These are phyloP conservation scores for Drosophila rhopaloa DNA, from an alignment of 1,140 invertebrate species.

Conservation along the genomic window DNA sequence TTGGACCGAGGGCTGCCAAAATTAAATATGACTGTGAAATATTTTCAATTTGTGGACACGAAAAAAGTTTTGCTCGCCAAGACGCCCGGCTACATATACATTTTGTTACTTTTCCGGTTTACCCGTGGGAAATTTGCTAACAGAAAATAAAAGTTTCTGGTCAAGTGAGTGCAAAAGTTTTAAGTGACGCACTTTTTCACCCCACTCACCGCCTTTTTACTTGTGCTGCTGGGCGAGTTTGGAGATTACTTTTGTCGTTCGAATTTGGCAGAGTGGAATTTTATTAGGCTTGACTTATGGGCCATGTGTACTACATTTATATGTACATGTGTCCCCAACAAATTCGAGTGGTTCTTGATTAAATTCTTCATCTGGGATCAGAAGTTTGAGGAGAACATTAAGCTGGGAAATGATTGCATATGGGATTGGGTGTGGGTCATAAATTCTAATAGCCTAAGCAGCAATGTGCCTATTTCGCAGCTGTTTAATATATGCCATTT, in stretches of 20 bases:
- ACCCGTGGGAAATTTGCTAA: slow-evolving; percentile 82
- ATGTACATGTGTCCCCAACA: slow-evolving; percentile 31
- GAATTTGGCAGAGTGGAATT: slow-evolving; percentile 54
- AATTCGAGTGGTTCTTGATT: slow-evolving; percentile 41
- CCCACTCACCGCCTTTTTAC: slow-evolving; percentile 3
- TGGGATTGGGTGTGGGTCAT: background rate
- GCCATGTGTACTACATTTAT: slow-evolving; percentile 44
- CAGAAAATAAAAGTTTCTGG: slow-evolving; percentile 83
- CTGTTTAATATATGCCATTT: no score
- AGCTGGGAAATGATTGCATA: slow-evolving; percentile 10
- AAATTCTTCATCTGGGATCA: slow-evolving; percentile 33
- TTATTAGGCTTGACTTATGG: slow-evolving; percentile 61
- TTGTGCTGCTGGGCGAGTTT: slow-evolving; percentile 3
- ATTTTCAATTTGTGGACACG: slow-evolving; percentile 82
- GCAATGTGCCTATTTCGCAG: no score
- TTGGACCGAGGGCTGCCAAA: slow-evolving; percentile 35
- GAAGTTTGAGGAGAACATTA: background rate
- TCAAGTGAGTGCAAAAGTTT: slow-evolving; percentile 83
- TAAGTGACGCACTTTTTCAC: slow-evolving; percentile 80
- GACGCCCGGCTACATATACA: slow-evolving; percentile 34
- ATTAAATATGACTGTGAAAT: slow-evolving; percentile 82
- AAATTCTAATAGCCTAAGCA: background rate
- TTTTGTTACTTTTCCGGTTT: slow-evolving; percentile 59
- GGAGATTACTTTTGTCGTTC: slow-evolving; percentile 57
- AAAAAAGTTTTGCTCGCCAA: slow-evolving; percentile 62